These are phyloP conservation scores for Chascanopsetta lugubris DNA, from an alignment of 2,113 vertebrate genomes.

Conservation along the genomic window DNA sequence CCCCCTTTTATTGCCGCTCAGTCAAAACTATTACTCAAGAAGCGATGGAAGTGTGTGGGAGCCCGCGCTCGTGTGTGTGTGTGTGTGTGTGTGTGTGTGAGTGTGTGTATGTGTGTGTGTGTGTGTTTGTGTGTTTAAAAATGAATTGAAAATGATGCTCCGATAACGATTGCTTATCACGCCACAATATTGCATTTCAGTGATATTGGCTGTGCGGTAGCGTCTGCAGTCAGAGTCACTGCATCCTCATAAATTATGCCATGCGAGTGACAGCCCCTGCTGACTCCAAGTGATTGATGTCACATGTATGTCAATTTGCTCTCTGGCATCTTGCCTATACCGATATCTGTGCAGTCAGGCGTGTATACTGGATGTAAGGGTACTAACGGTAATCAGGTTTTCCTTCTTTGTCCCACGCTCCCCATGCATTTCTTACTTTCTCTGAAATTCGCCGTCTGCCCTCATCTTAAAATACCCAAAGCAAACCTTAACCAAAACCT, in stretches of 20 bases:
- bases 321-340: slow-evolving; percentile 22
- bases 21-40: slow-evolving; percentile 49
- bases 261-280: slow-evolving; percentile 55
- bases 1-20: slow-evolving; percentile 39
- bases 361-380: slow-evolving; percentile 41
- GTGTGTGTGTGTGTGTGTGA: slow-evolving; percentile 13
- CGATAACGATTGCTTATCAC: slow-evolving; percentile 51
- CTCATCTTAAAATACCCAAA: too few species aligned
- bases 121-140: slow-evolving; percentile 24
- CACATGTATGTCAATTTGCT: slow-evolving; percentile 54
- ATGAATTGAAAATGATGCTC: slow-evolving; percentile 39
- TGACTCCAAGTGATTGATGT: slow-evolving; percentile 58
- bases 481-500: too few species aligned
- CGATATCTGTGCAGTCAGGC: slow-evolving; percentile 32
- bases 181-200: slow-evolving; percentile 36
- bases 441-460: too few species aligned
- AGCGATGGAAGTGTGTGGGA: slow-evolving; percentile 26
- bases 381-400: slow-evolving; percentile 29
- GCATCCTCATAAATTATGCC: slow-evolving; percentile 57
- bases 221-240: slow-evolving; percentile 33
- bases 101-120: slow-evolving; percentile 8
- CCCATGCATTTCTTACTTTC: too few species aligned
- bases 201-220: slow-evolving; percentile 36
- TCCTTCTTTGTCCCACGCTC: too few species aligned
- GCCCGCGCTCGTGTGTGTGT: background rate